Evolutionary conservation across 37 sponge, comb jelly and placozoan species (phyloP), one percentile per base, ranked within the genome.

Genomic region (Theonella swinhoei): DNA sequence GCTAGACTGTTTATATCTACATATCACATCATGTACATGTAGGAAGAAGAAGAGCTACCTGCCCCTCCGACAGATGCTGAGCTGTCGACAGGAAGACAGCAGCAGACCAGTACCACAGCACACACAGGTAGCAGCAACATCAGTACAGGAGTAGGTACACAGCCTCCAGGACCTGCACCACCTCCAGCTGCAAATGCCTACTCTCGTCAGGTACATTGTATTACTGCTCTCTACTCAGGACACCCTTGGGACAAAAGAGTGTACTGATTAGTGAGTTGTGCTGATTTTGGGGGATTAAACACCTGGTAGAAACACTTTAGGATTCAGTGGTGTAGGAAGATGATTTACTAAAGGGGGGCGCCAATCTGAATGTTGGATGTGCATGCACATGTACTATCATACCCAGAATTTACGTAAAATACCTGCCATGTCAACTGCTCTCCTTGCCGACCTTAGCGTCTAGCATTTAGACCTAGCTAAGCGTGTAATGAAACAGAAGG

Each of bases 11-110:
- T n/a, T 68, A 25, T 68, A 68, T 25, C 17, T 59, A 17, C 20
- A 23, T 23, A 20, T 59, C 20, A 70, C 32, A 3, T 33, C 23
- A 30, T n/a, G 24, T 11, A 24, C 42, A 20, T 25, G 2, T 26
- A 70, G 78, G 76, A 80, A 25, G 76, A 80, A 2, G 38, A 36
- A 17, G 70, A 26, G 25, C 54, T 29, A 4, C 28, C 75, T 22
- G 60, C 88, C 35, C 85, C 85, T 39, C 74, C 76, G 0, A 64
- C 70, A 38, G 83, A 81, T 63, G 30, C 69, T 42, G 36, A 80
- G 20, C 81, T 67, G 20, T 33, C 14, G 29, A 28, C 26, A 35
- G 26, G 25, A 32, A 36, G 36, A 31, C 78, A 39, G 32, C 79
- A 62, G 34, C 37, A 32, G 20, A 28, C 81, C 36, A 34, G 38